Base-by-base conservation (phyloP, 1,140 invertebrate species). In the Araneus ventricosus region DNA sequence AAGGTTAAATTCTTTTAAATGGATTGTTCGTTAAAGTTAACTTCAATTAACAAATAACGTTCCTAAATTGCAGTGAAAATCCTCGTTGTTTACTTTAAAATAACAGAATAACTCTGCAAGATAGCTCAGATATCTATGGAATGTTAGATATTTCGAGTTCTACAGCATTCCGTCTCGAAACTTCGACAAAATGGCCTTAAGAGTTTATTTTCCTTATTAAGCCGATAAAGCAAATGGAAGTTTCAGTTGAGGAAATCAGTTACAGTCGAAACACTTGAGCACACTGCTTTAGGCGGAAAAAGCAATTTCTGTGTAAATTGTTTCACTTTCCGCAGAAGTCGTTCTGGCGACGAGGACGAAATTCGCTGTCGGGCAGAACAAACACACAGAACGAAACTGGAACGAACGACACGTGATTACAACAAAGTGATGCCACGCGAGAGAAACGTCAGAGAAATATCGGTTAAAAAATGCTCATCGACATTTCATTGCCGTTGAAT, bases 261-360 rank as follows among this genome's bases (percentile, higher is more conserved):
- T 75, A 34, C 27, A 75, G 30, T 75, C 6, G 70, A 34, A 20
- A 37, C 67, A 20, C 67, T 75, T 75, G 67, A 75, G 34, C 30
- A 75, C 17, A 34, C 20, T 10, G 37, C 39, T 52, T 10, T 10
- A 52, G 80, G 39, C 80, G 39, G 22, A 82, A 52, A 82, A 82
- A n/a, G n/a, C 8, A 10, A 82, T 52, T 82, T 82, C 37, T 24
- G 22, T 14, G 80, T 20, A 30, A 75, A 75, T 22, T 82, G 24
- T 82, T 82, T 82, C 80, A 45, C 39, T 82, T 82, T 82, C 80
- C 37, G 70, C 20, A 37, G 30, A 52, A 82, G 39, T 82, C 17
- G 17, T 14, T 75, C 37, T 75, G 70, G 30, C 70, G 80, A 82
- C 39, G 39, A 82, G 30, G 30, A 75, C 70, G 37, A 4, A 20